These are phyloP conservation scores for Falco cherrug DNA, from an alignment of 2,797 vertebrate species.

Conservation along the genomic window DNA sequence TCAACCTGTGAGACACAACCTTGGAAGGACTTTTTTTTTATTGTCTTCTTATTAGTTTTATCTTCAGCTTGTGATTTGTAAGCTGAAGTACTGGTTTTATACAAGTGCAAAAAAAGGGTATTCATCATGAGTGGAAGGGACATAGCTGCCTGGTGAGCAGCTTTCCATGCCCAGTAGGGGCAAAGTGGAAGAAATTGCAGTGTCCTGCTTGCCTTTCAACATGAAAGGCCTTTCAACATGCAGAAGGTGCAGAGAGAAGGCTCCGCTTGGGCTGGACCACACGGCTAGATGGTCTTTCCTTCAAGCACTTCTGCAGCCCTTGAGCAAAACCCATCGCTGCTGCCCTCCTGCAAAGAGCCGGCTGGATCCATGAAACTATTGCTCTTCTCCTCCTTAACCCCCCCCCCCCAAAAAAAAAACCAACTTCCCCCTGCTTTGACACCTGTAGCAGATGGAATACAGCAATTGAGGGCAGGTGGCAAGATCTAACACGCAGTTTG, in stretches of 20 bases:
- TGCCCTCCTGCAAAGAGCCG: not conserved
- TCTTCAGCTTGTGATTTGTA: not conserved
- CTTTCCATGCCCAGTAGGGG: not conserved
- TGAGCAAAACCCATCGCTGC: not conserved
- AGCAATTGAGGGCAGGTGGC: not conserved
- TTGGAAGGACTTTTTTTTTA: not conserved
- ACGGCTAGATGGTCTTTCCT: not conserved
- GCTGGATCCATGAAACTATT: not conserved
- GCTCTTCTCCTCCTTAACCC: not conserved
- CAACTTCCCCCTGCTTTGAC: not conserved
- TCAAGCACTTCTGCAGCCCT: not conserved
- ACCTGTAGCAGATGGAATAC: not conserved
- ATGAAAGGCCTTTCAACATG: no score
- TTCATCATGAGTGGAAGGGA: not conserved
- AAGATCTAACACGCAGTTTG: not conserved
- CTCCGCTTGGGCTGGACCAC: not conserved
- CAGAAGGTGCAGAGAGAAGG: not conserved
- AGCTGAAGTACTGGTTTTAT: not conserved
- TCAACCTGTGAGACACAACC: not conserved
- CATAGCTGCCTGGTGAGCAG: not conserved
- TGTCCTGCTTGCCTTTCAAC: not conserved
- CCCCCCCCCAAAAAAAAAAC: not conserved
- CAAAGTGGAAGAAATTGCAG: not conserved
- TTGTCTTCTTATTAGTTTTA: not conserved
- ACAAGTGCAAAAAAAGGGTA: not conserved